Conservation (phyloP, 1,140 invertebrate species). For the Drosophila truncata region DNA sequence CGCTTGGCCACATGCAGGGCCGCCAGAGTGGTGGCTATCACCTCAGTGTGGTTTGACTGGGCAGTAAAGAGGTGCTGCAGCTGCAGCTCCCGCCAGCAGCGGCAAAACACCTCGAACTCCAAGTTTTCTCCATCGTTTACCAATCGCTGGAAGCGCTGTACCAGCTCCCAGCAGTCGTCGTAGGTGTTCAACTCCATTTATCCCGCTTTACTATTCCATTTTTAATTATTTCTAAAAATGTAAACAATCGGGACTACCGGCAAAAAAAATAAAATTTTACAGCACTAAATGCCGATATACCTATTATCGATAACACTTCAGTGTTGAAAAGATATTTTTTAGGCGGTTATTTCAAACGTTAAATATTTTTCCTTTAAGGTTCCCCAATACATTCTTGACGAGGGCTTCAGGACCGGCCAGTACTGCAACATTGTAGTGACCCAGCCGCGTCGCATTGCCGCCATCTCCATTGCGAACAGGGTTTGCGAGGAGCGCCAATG, state of each 20-base stretch:
- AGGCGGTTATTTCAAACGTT: neutral
- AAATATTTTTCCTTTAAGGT: conserved; percentile 85
- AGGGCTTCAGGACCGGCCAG: conserved; percentile 87
- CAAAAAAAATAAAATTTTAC: neutral
- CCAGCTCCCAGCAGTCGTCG: conserved; percentile 61
- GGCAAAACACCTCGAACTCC: conserved; percentile 61
- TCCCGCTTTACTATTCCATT: neutral
- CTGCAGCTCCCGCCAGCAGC: conserved; percentile 61
- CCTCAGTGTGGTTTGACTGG: conserved; percentile 65
- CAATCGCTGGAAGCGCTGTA: conserved; percentile 44
- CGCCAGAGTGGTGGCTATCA: conserved; percentile 70
- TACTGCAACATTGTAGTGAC: conserved; percentile 93
- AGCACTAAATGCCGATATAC: neutral
- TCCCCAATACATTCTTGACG: conserved; percentile 96
- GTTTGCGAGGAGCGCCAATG: conserved; percentile 94
- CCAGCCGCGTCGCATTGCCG: conserved; percentile 95
- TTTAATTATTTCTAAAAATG: neutral
- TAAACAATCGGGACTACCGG: conserved; percentile 16
- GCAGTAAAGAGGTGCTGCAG: conserved; percentile 67
- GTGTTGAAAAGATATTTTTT: neutral
- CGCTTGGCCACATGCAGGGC: conserved; percentile 68
- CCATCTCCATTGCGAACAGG: conserved; percentile 94
- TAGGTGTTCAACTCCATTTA: conserved; percentile 57
- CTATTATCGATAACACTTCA: conserved; percentile 6
- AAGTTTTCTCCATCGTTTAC: conserved; percentile 18